phyloP scores from a whole-genome alignment of 2,113 vertebrate genomes.

The Otocyon megalotis region DNA sequence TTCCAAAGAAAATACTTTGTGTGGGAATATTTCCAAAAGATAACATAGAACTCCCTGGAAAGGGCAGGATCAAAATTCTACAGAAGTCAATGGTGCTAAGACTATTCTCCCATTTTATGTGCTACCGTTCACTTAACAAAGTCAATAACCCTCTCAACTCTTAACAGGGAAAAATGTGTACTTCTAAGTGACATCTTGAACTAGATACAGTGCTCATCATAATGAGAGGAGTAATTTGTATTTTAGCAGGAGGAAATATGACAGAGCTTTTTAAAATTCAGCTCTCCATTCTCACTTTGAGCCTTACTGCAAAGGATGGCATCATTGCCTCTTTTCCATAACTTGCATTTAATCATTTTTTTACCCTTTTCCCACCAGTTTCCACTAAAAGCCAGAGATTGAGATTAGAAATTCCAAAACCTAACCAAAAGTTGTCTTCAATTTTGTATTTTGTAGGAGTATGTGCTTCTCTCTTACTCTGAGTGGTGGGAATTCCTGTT shows the following conservation, averaged over 20 bases:
- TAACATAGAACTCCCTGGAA: slow-evolving; percentile 24
- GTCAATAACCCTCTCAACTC: slow-evolving; percentile 73
- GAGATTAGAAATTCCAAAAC: neutral
- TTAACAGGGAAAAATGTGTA: slow-evolving; percentile 64
- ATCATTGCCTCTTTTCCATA: slow-evolving; percentile 67
- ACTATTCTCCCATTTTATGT: slow-evolving; percentile 36
- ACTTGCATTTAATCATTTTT: slow-evolving; percentile 63
- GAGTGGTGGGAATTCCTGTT: neutral
- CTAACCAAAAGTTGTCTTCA: neutral
- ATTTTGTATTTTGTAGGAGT: neutral
- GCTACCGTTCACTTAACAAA: slow-evolving; percentile 71
- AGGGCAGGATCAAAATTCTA: slow-evolving; percentile 55
- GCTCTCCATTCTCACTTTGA: slow-evolving; percentile 60
- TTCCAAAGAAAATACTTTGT: slow-evolving; percentile 39
- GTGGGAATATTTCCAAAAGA: slow-evolving; percentile 1
- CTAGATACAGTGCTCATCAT: slow-evolving; percentile 58
- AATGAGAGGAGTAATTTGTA: slow-evolving; percentile 65
- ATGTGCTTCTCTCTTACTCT: neutral
- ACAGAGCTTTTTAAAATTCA: slow-evolving; percentile 19
- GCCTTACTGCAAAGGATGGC: slow-evolving; percentile 70
- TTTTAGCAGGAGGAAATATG: slow-evolving; percentile 63
- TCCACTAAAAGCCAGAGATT: neutral
- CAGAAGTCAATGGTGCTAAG: neutral
- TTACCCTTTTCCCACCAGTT: neutral
- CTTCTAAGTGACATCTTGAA: slow-evolving; percentile 62